Percentiles rank a stretch among this genome's conserved stretches.
Evolutionary conservation across 2,797 vertebrate genomes (phyloP).

Genomic region (Danio kyathit): DNA sequence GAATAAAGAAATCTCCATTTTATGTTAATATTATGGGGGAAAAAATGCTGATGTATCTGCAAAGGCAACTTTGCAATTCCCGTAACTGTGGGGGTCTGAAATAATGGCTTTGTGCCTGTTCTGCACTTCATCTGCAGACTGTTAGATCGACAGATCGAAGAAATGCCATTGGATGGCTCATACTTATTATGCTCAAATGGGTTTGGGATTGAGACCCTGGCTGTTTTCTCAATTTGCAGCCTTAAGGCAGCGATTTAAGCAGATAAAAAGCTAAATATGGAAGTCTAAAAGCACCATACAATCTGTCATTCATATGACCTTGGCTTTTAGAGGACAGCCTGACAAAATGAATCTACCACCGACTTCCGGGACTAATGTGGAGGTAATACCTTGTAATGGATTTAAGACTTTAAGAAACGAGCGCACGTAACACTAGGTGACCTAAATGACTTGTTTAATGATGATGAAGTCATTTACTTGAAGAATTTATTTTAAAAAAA

Average conservation of each 20-base stretch:
- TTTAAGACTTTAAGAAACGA: slow-evolving; percentile 7
- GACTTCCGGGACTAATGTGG: slow-evolving; percentile 46
- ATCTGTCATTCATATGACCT: slow-evolving; percentile 79
- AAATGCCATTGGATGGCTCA: slow-evolving; percentile 79
- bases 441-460: slow-evolving; percentile 25
- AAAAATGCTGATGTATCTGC: slow-evolving; percentile 72
- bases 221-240: slow-evolving; percentile 82
- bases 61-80: slow-evolving; percentile 78
- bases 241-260: slow-evolving; percentile 80
- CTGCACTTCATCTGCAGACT: slow-evolving; percentile 76
- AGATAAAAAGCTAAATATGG: slow-evolving; percentile 77
- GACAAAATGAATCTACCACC: slow-evolving; percentile 64
- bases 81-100: slow-evolving; percentile 78
- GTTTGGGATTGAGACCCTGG: slow-evolving; percentile 80
- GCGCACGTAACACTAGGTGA: not conserved
- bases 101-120: slow-evolving; percentile 78
- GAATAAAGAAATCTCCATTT: slow-evolving; percentile 67
- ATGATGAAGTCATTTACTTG: slow-evolving; percentile 10
- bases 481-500: slow-evolving; percentile 1
- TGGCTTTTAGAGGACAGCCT: slow-evolving; percentile 68
- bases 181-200: slow-evolving; percentile 83
- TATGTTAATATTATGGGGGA: slow-evolving; percentile 68
- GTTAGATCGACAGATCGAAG: slow-evolving; percentile 73
- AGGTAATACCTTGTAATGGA: slow-evolving; percentile 12
- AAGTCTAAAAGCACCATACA: slow-evolving; percentile 66